Base-by-base conservation (phyloP, 2,113 vertebrate genomes). In the Carettochelys insculpta region DNA sequence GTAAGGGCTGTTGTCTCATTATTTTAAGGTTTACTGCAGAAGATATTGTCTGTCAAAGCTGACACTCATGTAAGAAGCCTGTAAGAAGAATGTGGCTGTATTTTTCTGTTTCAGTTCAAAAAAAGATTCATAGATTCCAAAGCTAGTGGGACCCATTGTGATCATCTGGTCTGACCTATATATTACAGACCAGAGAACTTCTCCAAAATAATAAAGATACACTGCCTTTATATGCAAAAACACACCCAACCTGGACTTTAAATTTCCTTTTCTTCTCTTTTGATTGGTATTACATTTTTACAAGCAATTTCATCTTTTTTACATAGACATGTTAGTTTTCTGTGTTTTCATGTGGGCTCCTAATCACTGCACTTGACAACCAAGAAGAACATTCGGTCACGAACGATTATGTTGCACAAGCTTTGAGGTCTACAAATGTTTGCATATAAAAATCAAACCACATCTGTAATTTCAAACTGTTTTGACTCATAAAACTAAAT, bases 291-390 rank as follows among this genome's bases (percentile, higher is more conserved):
- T 58, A 87, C 91, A 81, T 81, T 45, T 86, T 77, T 88, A 47
- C 71, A 93, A 85, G 93, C 58, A 92, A 92, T 90, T 94, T 94
- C 79, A 27, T 88, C 87, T 82, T 95, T 95, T 92, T 95, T 92
- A 53, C 34, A 34, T 76, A 61, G 88, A 51, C 50, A 82, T 41
- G 38, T 5, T 43, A 11, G 14, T 95, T 95, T 94, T 20, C 48
- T 88, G 75, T 93, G 82, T 92, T 87, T 96, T 96, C 43, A 1
- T 56, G n/a, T 77, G 90, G 85, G 93, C 82, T 81, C 90, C 78
- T 56, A 87, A 92, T 93, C 85, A 53, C 91, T 96, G 78, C 34
- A 68, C 96, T 96, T 96, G 75, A 92, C 84, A 92, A 90, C 93
- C 92, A 91, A 90, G 87, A 89, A 56, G 68, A 94, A 95, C 96